Base-by-base conservation (phyloP, 2,888 invertebrate species). In the Sthenelais limicola region DNA sequence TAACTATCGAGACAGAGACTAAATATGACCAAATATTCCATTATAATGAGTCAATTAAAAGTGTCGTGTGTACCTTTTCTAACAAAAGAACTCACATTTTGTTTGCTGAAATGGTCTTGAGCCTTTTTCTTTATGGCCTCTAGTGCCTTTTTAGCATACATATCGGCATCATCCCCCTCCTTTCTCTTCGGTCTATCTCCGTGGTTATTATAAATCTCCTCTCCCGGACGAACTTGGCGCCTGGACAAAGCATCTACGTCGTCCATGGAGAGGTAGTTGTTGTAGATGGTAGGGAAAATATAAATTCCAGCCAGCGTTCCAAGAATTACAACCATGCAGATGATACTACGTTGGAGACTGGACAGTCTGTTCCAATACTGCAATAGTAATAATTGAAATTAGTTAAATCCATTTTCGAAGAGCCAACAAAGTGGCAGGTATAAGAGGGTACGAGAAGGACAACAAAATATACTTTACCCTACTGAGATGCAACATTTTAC, bases 331-430 rank as follows among this genome's bases (percentile, higher is more conserved):
- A 84, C 62, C 18, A 85, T 72, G 30, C 82, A 74, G 24, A 84
- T 77, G 21, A 85, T 73, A 56, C 82, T 83, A 26, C 84, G 79
- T 78, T 86, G 86, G 9, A 86, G 79, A 33, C 85, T 83, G 4
- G 86, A 86, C 47, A 86, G 74, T 33, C 85, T 77, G 66, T 83
- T 80, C 86, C 86, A 86, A 52, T 79, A 75, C 86, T 86, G 78
- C 28, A 80, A 81, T 73, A 15, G 18, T 26, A 47, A 69, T 15
- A 68, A 72, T 52, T 48, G 21, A 48, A 54, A 15, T 18, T 15
- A 73, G 3, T 21, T 35, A n/a, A 32, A 58, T 26, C 15, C 12
- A n/a, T 15, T 58, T n/a, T n/a, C n/a, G n/a, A n/a, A n/a, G n/a
- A n/a, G n/a, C n/a, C n/a, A n/a, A n/a, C n/a, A n/a, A n/a, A n/a